Evolutionary conservation across 2,797 vertebrate genomes (phyloP).

Genomic region (Erpetoichthys calabaricus): DNA sequence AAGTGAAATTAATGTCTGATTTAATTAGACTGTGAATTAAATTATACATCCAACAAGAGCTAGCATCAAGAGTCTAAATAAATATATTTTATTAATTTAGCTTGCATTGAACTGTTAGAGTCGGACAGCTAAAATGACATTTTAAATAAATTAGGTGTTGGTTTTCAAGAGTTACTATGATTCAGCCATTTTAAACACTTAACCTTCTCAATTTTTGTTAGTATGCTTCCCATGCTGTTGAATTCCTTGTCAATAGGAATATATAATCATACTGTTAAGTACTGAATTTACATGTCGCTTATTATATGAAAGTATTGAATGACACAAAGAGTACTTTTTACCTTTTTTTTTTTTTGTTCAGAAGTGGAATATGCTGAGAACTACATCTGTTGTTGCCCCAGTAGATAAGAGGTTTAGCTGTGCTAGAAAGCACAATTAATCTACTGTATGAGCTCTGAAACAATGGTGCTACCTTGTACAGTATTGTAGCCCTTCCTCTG

Average conservation of each 20-base stretch:
- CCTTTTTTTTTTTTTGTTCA: background rate
- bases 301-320: background rate
- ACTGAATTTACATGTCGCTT: background rate
- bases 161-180: too few species aligned
- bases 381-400: conserved; percentile 11
- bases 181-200: too few species aligned
- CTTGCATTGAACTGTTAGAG: too few species aligned
- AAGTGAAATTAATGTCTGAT: too few species aligned
- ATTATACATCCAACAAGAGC: too few species aligned
- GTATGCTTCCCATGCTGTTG: background rate
- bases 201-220: background rate
- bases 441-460: conserved; percentile 16
- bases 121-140: too few species aligned
- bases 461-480: conserved; percentile 28
- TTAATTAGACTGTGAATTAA: too few species aligned
- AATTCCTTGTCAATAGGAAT: background rate
- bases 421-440: conserved; percentile 29
- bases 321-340: background rate
- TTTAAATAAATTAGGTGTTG: too few species aligned
- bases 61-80: too few species aligned
- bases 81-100: too few species aligned
- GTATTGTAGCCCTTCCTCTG: conserved; percentile 18
- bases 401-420: conserved; percentile 22
- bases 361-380: conserved; percentile 2
- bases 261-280: background rate